Evolutionary conservation across 2,797 vertebrate species (phyloP), one percentile per base, ranked within the genome.

Genomic region (Psittacula echo): DNA sequence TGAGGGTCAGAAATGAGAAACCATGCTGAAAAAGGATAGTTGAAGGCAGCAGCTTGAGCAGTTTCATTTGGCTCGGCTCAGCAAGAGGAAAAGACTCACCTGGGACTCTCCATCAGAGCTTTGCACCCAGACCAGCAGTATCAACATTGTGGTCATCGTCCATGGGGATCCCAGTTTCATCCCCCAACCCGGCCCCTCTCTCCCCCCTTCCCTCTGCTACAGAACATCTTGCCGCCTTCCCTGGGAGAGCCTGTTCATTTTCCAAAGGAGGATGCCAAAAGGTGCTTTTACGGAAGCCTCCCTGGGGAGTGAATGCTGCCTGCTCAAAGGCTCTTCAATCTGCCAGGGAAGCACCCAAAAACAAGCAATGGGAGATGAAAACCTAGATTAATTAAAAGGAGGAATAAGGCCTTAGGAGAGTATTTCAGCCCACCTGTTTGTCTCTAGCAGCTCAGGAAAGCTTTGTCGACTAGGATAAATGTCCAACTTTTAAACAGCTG

Each of bases 61-160:
- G 5, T 15, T 53, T 14, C 32, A 2, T 37, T 78, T 34, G 9
- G 2, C 3, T 84, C 45, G 29, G 53, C 5, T 78, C 71, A 50
- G 21, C 32, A 39, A 61, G 32, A 90, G 16, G 26, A 86, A 45
- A 30, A n/a, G 3, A 19, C 37, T 76, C 11, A 11, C 0, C 9
- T 16, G n/a, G 42, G 32, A 66, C 6, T 29, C 9, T 29, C 32
- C n/a, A 19, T 9, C 2, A 13, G 26, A 60, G 14, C 13, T 26
- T 51, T 17, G 42, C 2, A 51, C 8, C 3, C 10, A 0, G 0
- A 44, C 27, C 51, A 24, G 3, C 0, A 2, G 32, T 54, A 64
- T 5, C 66, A 48, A 5, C 1, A 1, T 24, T 44, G 4, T 10
- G 21, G 29, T 15, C 70, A 19, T 16, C 1, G 0, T 17, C 60